Percentiles rank a stretch among this genome's conserved stretches.
Conservation (phyloP, 1,140 invertebrate species). For the Antheraea pernyi region DNA sequence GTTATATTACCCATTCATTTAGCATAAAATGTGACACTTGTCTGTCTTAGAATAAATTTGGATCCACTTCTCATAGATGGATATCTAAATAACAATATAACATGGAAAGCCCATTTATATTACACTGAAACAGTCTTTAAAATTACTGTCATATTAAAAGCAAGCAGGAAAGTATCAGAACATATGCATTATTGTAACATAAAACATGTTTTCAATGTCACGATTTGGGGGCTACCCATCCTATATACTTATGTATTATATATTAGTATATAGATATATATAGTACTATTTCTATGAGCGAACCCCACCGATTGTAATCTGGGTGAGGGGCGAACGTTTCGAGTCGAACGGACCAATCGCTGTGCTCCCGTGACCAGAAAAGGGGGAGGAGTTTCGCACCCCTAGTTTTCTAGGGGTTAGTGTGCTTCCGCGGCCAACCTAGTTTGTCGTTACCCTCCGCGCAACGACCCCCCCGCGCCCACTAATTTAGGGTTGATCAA, state of each 20-base stretch:
- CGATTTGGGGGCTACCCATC: slow-evolving; percentile 54
- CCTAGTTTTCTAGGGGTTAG: slow-evolving; percentile 79
- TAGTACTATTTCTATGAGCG: slow-evolving; percentile 76
- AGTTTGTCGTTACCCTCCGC: slow-evolving; percentile 63
- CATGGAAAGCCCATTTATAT: too few species aligned
- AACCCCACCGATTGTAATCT: slow-evolving; percentile 78
- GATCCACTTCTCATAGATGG: too few species aligned
- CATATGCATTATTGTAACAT: not conserved
- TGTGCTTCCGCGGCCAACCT: slow-evolving; percentile 77
- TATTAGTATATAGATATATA: slow-evolving; percentile 64
- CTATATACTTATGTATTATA: slow-evolving; percentile 47
- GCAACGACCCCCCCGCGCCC: slow-evolving; percentile 54
- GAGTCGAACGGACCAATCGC: slow-evolving; percentile 68
- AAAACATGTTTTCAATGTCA: slow-evolving; percentile 58
- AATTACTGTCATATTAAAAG: not conserved
- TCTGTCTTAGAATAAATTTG: too few species aligned
- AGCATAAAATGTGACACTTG: too few species aligned
- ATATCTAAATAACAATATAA: too few species aligned
- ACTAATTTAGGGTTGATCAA: slow-evolving; percentile 78
- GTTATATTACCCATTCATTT: too few species aligned
- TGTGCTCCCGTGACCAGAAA: slow-evolving; percentile 76
- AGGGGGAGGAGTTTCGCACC: slow-evolving; percentile 77
- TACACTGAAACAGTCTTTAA: too few species aligned
- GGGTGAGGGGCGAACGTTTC: slow-evolving; percentile 66
- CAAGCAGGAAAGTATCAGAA: slow-evolving; percentile 1